Base-by-base conservation (phyloP, 2,888 invertebrate species). In the Nomada fabriciana region DNA sequence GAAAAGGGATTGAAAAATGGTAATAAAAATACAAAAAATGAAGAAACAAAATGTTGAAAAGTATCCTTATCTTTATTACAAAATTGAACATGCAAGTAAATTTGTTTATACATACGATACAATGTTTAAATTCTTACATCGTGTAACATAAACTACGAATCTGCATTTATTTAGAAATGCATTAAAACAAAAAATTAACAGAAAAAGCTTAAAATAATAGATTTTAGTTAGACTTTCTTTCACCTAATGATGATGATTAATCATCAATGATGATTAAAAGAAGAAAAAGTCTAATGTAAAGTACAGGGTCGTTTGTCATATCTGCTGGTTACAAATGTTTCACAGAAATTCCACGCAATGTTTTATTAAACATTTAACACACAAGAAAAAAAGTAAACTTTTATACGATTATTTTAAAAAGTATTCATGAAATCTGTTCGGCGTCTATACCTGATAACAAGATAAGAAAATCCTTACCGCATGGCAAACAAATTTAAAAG, bases 401-500 rank as follows among this genome's bases (percentile, higher is more conserved):
- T 15, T 25, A 23, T 52, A 3, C 52, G 59, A 47, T 43, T 61
- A 52, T 43, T 29, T 20, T 20, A 53, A 42, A 53, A 23, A 67
- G 36, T 63, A 25, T 50, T 60, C 42, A 25, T 29, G 25, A 57
- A 76, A 68, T 23, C 7, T 77, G 29, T 15, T 15, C 61, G 61
- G 50, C 63, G 61, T 36, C 5, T 61, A 61, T 61, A 20, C 50
- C 36, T 77, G n/a, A 18, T 36, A 61, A 77, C 53, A 29, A 23
- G 36, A 42, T 42, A 76, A 50, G 18, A 55, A 63, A 47, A 50
- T 76, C 53, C 47, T 77, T 15, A 67, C 29, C 55, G 43, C 67
- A 73, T 77, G 36, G 69, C 69, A 79, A 69, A 64, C 29, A 61
- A 60, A 72, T 82, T 77, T 72, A 63, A 76, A 69, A 64, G 50